Evolutionary conservation across 1,140 invertebrate genomes (phyloP).

Genomic region (Heliconius congener): DNA sequence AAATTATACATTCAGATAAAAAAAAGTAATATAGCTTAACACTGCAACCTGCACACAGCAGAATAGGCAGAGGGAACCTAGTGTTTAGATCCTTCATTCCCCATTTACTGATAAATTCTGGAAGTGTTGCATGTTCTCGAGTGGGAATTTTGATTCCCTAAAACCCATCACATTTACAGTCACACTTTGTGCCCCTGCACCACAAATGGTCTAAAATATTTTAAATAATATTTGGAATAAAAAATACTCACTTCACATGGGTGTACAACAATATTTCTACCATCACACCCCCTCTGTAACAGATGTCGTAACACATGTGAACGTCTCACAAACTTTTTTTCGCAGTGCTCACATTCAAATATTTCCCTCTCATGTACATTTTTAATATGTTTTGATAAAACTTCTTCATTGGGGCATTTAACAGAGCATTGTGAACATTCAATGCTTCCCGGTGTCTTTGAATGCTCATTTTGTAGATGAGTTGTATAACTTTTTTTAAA

Average conservation of each 20-base stretch:
- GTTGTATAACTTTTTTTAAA: conserved; percentile 54
- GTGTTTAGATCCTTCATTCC: too few relatives aligned
- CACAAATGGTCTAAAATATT: neutral
- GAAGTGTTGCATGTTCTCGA: too few relatives aligned
- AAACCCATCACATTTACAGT: too few relatives aligned
- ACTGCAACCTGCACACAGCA: too few relatives aligned
- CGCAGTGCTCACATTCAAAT: conserved; percentile 60
- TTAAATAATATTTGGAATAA: conserved; percentile 5
- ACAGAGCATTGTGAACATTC: conserved; percentile 58
- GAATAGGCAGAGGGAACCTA: too few relatives aligned
- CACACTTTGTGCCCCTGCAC: too few relatives aligned
- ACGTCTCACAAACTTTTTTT: conserved; percentile 59
- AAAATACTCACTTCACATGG: conserved; percentile 62
- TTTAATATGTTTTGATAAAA: conserved; percentile 53
- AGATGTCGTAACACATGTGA: conserved; percentile 69
- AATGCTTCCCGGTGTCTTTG: conserved; percentile 55
- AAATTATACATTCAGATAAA: neutral
- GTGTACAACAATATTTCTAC: conserved; percentile 44
- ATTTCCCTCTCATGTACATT: conserved; percentile 58
- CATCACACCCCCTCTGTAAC: conserved; percentile 68
- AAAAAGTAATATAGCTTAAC: too few relatives aligned
- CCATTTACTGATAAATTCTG: too few relatives aligned
- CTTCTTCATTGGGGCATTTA: conserved; percentile 53
- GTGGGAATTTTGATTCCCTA: too few relatives aligned
- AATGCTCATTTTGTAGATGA: conserved; percentile 65